These are phyloP conservation scores for Bembecia ichneumoniformis DNA, from an alignment of 2,888 invertebrate genomes.

Conservation along the genomic window DNA sequence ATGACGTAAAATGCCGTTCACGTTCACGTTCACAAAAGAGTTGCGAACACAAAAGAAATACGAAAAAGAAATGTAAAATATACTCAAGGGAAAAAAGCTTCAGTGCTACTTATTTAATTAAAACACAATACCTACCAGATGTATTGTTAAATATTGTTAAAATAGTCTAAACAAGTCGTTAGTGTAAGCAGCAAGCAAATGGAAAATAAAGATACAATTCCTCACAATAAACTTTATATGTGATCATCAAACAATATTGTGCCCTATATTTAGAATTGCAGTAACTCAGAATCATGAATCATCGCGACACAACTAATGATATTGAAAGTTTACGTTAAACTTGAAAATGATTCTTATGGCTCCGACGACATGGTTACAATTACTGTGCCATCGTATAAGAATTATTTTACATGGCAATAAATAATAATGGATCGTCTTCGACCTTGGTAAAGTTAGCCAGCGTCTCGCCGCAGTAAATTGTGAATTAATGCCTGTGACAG, in stretches of 20 bases:
- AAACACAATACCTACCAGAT: too few species aligned
- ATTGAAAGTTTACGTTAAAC: constrained; percentile 23
- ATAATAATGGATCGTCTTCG: constrained; percentile 66
- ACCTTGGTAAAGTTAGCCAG: constrained; percentile 67
- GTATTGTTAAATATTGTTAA: too few species aligned
- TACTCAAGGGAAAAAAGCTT: too few species aligned
- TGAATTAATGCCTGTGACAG: constrained; percentile 14
- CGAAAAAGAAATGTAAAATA: too few species aligned
- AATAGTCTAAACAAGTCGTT: too few species aligned
- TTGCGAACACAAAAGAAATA: too few species aligned
- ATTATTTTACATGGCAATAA: constrained; percentile 59
- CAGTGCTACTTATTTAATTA: too few species aligned
- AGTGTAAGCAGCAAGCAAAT: too few species aligned
- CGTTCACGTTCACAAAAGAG: too few species aligned
- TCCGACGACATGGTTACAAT: constrained; percentile 26
- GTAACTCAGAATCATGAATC: constrained; percentile 3
- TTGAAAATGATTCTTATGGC: constrained; percentile 26
- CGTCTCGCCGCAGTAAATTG: constrained; percentile 33
- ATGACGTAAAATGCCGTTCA: too few species aligned
- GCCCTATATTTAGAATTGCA: constrained; percentile 5
- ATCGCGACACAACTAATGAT: constrained; percentile 23
- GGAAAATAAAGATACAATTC: not conserved
- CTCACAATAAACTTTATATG: not conserved
- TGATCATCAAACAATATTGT: not conserved
- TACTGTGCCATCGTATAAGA: constrained; percentile 13